Evolutionary conservation across 2,888 invertebrate genomes (phyloP).

Genomic region (Gibbula magus): DNA sequence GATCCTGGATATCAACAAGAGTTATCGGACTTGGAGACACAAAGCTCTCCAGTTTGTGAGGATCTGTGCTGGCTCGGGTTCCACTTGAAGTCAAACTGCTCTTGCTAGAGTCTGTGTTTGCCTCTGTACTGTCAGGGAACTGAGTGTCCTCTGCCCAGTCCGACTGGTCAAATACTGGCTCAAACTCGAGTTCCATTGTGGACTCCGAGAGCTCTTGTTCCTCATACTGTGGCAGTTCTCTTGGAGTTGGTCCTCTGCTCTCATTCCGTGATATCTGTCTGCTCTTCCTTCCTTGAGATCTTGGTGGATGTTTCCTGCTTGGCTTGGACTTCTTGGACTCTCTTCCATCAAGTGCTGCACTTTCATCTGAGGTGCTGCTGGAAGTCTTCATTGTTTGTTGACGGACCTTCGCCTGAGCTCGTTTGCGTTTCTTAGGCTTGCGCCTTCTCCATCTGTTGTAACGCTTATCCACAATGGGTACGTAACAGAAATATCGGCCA

Average conservation of each 20-base stretch:
- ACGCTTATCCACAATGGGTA: slow-evolving; percentile 37
- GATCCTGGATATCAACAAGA: background rate
- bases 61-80: background rate
- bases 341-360: background rate
- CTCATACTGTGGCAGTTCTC: background rate
- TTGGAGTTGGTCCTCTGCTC: background rate
- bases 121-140: background rate
- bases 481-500: slow-evolving; percentile 25
- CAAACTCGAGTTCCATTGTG: background rate
- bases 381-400: background rate
- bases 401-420: background rate
- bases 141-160: background rate
- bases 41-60: background rate
- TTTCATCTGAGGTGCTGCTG: background rate
- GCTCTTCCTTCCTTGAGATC: background rate
- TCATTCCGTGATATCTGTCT: background rate
- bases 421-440: slow-evolving; percentile 28
- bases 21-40: background rate
- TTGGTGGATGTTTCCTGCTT: background rate
- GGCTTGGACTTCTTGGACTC: background rate
- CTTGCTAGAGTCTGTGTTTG: background rate
- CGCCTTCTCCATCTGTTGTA: slow-evolving; percentile 42
- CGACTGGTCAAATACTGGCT: background rate
- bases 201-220: background rate
- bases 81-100: background rate